Evolutionary conservation across 2,797 vertebrate species (phyloP).

Genomic region (Scyliorhinus canicula): DNA sequence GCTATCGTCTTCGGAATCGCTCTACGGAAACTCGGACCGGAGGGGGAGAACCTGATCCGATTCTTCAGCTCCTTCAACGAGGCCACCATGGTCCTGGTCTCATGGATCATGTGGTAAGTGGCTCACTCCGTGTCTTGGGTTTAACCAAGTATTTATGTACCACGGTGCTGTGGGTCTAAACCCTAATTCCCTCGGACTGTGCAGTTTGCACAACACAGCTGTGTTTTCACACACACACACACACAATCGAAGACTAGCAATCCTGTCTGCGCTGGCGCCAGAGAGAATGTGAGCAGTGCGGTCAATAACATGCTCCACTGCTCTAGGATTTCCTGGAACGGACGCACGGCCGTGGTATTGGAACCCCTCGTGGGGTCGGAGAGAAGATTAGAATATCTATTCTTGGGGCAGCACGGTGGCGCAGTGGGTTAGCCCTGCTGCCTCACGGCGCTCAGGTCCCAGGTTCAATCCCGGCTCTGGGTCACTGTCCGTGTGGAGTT

Average conservation of each 20-base stretch:
- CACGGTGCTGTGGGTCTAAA: background rate
- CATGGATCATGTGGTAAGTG: constrained; percentile 77
- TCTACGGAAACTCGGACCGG: constrained; percentile 73
- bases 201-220: background rate
- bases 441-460: no score
- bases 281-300: no score
- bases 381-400: no score
- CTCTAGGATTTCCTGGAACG: background rate
- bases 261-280: no score
- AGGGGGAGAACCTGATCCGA: constrained; percentile 77
- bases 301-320: no score
- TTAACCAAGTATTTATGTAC: background rate
- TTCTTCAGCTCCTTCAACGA: constrained; percentile 76
- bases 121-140: background rate
- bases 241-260: no score
- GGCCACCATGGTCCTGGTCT: constrained; percentile 72
- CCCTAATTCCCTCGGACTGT: background rate
- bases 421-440: no score
- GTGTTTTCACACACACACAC: background rate
- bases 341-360: background rate
- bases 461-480: no score
- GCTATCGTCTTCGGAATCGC: constrained; percentile 79
- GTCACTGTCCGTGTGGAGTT: no score
- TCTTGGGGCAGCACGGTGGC: no score
- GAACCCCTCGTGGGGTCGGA: background rate